phyloP scores from a whole-genome alignment of 2,797 vertebrate genomes.

The Moxostoma hubbsi region DNA sequence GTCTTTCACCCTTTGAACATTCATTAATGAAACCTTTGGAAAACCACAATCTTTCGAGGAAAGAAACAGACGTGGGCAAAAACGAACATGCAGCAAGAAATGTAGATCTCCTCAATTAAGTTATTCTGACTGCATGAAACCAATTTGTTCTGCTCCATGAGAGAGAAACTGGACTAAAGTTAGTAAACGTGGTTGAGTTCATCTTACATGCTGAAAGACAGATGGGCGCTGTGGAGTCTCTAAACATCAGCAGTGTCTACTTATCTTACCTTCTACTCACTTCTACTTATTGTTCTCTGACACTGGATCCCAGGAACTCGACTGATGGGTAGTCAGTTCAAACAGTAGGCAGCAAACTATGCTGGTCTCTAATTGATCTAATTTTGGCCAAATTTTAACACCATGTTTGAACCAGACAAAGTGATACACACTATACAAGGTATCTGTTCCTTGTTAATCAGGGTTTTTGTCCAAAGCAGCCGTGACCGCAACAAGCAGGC shows the following conservation, averaged over 20 bases:
- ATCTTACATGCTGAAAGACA: neutral
- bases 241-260: neutral
- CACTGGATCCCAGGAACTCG: neutral
- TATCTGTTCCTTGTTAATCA: too few relatives aligned
- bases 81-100: neutral
- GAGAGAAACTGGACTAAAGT: neutral
- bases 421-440: too few relatives aligned
- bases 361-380: too few relatives aligned
- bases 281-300: neutral
- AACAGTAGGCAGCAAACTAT: neutral
- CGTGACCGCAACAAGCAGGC: too few relatives aligned
- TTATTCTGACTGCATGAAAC: slow-evolving; percentile 14
- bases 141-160: slow-evolving; percentile 17
- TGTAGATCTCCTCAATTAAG: slow-evolving; percentile 18
- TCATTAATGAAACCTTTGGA: slow-evolving; percentile 16
- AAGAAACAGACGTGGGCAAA: neutral
- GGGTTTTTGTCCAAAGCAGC: too few relatives aligned
- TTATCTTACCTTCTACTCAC: slow-evolving; percentile 15
- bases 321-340: neutral
- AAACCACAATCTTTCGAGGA: slow-evolving; percentile 3
- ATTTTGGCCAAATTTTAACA: too few relatives aligned
- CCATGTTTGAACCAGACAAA: too few relatives aligned
- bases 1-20: slow-evolving; percentile 9
- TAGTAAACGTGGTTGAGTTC: neutral
- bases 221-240: neutral